A percentile compares a stretch with the other conserved stretches of the same genome.
phyloP scores from a whole-genome alignment of 2,888 invertebrate genomes.

The Agriopis leucophaearia region DNA sequence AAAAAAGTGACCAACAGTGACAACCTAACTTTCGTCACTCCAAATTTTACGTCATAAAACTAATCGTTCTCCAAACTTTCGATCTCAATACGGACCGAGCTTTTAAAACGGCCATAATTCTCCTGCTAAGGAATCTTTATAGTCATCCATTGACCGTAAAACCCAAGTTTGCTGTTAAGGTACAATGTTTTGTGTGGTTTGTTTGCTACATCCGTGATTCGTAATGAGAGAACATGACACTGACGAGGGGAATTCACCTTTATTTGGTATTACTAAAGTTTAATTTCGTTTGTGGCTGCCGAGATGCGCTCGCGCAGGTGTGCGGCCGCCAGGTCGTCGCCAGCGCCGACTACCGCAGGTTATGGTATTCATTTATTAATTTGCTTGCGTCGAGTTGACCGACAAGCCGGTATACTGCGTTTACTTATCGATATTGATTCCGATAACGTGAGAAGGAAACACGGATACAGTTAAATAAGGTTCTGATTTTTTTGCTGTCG shows the following conservation, averaged over 20 bases:
- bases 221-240: constrained; percentile 72
- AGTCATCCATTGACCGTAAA: constrained; percentile 71
- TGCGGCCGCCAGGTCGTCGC: constrained; percentile 83
- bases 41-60: constrained; percentile 10
- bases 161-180: constrained; percentile 79
- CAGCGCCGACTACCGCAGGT: constrained; percentile 74
- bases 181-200: constrained; percentile 83
- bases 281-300: constrained; percentile 46
- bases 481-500: constrained; percentile 16
- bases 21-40: constrained; percentile 1
- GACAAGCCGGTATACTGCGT: constrained; percentile 63
- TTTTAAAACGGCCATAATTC: constrained; percentile 65
- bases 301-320: constrained; percentile 83
- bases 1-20: not conserved
- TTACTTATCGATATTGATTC: constrained; percentile 50
- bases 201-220: constrained; percentile 84
- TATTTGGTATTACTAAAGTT: constrained; percentile 39
- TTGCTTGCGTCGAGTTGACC: constrained; percentile 80
- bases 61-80: constrained; percentile 46
- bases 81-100: constrained; percentile 49
- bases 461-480: constrained; percentile 7
- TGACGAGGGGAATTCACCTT: constrained; percentile 41
- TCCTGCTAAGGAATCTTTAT: constrained; percentile 69
- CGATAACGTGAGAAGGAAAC: constrained; percentile 23
- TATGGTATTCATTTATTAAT: constrained; percentile 85